Evolutionary conservation across 2,113 vertebrate species (phyloP), one percentile per base, ranked within the genome.

Genomic region (Turdus rufiventris): DNA sequence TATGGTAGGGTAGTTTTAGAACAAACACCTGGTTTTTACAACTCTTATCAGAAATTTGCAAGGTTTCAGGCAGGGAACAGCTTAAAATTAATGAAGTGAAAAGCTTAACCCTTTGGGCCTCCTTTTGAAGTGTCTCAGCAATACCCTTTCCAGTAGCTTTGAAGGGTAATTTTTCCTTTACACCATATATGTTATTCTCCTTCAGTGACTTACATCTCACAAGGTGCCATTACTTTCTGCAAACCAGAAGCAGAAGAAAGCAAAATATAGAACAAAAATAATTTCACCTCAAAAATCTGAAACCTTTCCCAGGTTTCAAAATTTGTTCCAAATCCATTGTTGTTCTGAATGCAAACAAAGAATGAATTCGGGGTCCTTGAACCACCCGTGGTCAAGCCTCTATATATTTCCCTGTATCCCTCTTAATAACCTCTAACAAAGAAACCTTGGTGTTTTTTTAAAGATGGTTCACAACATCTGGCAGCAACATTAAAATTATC

Each of bases 11-110:
- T 93, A 93, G 88, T 96, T 98, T 97, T 97, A 96, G 96, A 97
- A 97, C 83, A 98, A 98, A 96, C 95, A 98, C 94, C 93, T 97
- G 96, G 42, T 96, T 97, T 98, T 97, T 97, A 97, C 93, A 97
- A 97, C 84, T 96, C 81, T 94, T 97, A 95, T 91, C 72, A 91
- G 93, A 97, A 96, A 95, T 92, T 67, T 92, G 94, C 81, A 94
- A 94, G 85, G 73, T 96, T 96, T 96, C 94, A 85, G 83, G 34
- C 78, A 96, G 84, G 85, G 95, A 97, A 80, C 53, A 94, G 89
- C 72, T 96, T 95, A 97, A 71, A 96, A 72, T 95, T 97, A 96
- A 93, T 91, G 79, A 90, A 90, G 78, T 67, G 76, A 91, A 92
- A 88, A 88, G 29, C 86, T 95, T 91, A 85, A 97, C 91, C 50